phyloP scores from a whole-genome alignment of 2,113 vertebrate species.

The Erythrolamprus reginae region DNA sequence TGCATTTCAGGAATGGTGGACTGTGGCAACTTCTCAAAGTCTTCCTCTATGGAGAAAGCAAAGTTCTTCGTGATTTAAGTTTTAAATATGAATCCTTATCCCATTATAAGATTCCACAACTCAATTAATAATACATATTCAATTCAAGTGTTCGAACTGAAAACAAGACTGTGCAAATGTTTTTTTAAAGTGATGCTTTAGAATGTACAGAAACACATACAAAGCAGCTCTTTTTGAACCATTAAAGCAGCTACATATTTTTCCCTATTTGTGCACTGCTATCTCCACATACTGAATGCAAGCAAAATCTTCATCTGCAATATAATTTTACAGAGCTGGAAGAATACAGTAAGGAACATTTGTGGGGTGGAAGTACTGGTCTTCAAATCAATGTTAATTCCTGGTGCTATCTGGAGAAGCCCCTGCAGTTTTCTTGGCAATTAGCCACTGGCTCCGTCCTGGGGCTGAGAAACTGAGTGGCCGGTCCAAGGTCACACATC shows the following conservation, averaged over 20 bases:
- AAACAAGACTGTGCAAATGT: background rate
- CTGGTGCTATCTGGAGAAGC: background rate
- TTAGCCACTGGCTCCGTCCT: background rate
- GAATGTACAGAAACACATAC: background rate
- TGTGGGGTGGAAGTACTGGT: background rate
- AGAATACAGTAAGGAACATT: background rate
- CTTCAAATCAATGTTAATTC: background rate
- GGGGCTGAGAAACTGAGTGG: background rate
- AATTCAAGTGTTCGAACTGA: background rate
- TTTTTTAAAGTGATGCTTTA: background rate
- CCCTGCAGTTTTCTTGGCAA: background rate
- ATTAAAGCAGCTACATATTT: background rate
- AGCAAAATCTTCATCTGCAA: background rate
- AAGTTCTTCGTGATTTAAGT: background rate
- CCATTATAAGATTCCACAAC: background rate
- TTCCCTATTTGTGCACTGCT: background rate
- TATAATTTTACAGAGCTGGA: background rate
- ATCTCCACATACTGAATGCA: background rate
- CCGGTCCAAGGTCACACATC: background rate
- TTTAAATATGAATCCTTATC: background rate
- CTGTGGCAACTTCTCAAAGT: conserved; percentile 89
- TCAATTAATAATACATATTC: background rate
- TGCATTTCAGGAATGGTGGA: conserved; percentile 95
- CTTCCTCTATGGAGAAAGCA: conserved; percentile 82
- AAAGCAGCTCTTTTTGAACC: background rate